Evolutionary conservation across 2,113 vertebrate genomes (phyloP).

Genomic region (Cebidichthys violaceus): DNA sequence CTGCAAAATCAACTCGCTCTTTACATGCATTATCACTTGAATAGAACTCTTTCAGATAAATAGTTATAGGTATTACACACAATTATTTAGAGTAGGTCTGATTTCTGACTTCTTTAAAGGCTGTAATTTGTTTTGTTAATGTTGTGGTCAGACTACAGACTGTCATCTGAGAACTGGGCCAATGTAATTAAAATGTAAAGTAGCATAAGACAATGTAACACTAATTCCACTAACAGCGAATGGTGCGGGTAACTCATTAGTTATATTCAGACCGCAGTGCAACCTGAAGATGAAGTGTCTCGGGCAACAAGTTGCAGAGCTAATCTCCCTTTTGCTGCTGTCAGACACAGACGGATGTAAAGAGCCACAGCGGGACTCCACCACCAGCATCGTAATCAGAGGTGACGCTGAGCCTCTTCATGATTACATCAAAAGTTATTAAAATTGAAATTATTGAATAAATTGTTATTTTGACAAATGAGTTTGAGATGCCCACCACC

Average conservation of each 20-base stretch:
- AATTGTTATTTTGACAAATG: slow-evolving; percentile 62
- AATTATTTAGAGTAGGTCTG: background rate
- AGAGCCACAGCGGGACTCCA: slow-evolving; percentile 28
- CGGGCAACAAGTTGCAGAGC: slow-evolving; percentile 32
- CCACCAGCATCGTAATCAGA: slow-evolving; percentile 44
- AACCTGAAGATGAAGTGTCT: slow-evolving; percentile 4
- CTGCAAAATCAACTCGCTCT: background rate
- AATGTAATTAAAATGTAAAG: background rate
- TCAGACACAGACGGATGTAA: slow-evolving; percentile 37
- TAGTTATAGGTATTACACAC: background rate
- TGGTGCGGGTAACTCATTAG: background rate
- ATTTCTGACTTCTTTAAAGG: background rate
- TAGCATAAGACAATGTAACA: background rate
- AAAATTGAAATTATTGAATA: slow-evolving; percentile 34
- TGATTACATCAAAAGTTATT: slow-evolving; percentile 51
- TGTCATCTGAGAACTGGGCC: background rate
- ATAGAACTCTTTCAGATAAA: background rate
- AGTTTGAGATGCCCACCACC: background rate
- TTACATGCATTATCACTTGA: background rate
- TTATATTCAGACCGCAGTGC: background rate
- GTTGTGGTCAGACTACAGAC: background rate
- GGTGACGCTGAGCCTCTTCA: slow-evolving; percentile 55
- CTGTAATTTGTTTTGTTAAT: background rate
- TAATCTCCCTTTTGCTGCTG: slow-evolving; percentile 35
- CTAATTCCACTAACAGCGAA: background rate